Base-by-base conservation (phyloP, 2,888 invertebrate genomes). In the Oxycera nigricornis region DNA sequence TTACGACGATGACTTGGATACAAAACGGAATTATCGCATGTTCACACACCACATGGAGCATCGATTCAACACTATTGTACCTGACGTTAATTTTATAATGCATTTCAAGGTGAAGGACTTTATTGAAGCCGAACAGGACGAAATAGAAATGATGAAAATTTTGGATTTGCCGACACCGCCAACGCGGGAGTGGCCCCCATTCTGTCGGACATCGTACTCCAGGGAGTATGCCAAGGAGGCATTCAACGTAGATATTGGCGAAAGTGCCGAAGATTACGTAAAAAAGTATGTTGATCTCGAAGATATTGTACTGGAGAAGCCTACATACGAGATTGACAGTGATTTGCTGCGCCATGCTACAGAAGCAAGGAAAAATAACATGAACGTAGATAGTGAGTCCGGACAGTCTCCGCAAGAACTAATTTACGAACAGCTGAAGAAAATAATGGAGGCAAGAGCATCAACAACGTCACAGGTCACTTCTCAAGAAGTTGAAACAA, bases 31-130 rank as follows among this genome's bases (percentile, higher is more conserved):
- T 68, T 85, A 83, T 57, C 82, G 82, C 73, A 62, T 84, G 17
- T 84, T 82, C 62, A 82, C 82, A 0, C 81, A 82, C 74, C 81
- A 83, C 68, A 80, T 83, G 0, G 85, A 85, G 75, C 85, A 84
- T 73, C 79, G 85, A 30, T 84, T 84, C 57, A 83, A 83, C 73
- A 84, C 83, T 0, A 77, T 85, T 0, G 79, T 83, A 46, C 79
- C 81, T 0, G 84, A 85, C 73, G 77, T 84, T 73, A 80, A 83
- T 78, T 77, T 85, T 79, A 73, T 82, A 76, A 74, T 82, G 80
- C 77, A 80, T 80, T 76, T 82, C 72, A 80, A 83, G 74, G 81
- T 85, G 0, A 84, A 84, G 68, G 83, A 85, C 73, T 84, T 80
- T 72, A 81, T 84, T n/a, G 79, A 82, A 52, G 78, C 78, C n/a